Evolutionary conservation across 2,888 invertebrate species (phyloP).

Genomic region (Eilema caniola): DNA sequence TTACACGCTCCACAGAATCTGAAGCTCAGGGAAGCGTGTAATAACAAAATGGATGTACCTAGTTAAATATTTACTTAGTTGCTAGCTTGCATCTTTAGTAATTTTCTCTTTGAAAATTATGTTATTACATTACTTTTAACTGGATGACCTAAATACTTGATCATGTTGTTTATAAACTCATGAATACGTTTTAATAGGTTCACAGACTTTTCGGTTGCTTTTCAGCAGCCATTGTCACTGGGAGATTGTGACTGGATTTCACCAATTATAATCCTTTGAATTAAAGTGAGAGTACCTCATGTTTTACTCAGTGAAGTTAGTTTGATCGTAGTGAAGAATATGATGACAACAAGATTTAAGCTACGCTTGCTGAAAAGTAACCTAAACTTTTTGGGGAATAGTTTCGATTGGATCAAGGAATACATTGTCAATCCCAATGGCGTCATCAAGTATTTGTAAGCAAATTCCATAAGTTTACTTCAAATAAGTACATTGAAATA

Average conservation of each 20-base stretch:
- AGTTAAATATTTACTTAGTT: conserved; percentile 18
- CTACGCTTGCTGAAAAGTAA: too few species aligned
- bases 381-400: too few species aligned
- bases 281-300: neutral
- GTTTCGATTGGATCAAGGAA: too few species aligned
- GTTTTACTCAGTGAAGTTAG: neutral
- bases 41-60: conserved; percentile 20
- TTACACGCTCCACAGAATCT: conserved; percentile 18
- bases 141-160: neutral
- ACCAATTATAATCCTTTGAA: neutral
- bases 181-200: neutral
- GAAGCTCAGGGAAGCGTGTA: conserved; percentile 17
- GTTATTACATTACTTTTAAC: neutral
- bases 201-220: neutral
- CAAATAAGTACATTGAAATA: too few species aligned
- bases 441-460: too few species aligned
- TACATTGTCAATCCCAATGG: too few species aligned
- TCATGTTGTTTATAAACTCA: neutral
- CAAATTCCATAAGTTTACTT: too few species aligned
- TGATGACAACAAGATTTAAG: too few species aligned
- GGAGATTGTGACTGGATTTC: too few species aligned
- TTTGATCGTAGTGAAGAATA: too few species aligned
- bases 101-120: neutral
- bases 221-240: neutral
- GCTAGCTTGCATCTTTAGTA: conserved; percentile 6